Base-by-base conservation (phyloP, 2,113 vertebrate species). In the Mionectes macconnelli region DNA sequence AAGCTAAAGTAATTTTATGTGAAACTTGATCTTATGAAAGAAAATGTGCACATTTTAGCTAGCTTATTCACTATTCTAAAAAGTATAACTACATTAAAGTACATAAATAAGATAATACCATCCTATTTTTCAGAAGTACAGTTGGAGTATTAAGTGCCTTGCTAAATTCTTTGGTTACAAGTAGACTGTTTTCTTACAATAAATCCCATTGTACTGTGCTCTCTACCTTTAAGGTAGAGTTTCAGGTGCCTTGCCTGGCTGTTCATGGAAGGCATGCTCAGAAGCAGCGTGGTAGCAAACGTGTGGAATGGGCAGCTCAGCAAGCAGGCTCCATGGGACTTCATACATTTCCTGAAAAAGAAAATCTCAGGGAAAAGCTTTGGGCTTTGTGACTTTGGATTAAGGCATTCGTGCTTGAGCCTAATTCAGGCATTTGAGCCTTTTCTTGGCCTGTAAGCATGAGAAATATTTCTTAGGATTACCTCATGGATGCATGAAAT, bases 1-100 rank as follows among this genome's bases (percentile, higher is more conserved):
- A 94, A 96, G 55, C 78, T 63, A 42, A 5, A 86, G 55, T 59
- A 88, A 92, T 79, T 93, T 94, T 73, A 78, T 76, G 81, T 91
- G 94, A 93, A 94, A 96, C 15, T 72, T 75, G 80, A 94, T 81
- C 91, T 92, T 87, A 85, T 91, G 66, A 96, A 93, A 96, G 84
- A 82, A 94, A 87, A 95, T 68, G 45, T 57, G 37, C 69, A 28
- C 75, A 89, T 79, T 96, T 74, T 72, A 91, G 55, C 67, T 90
- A 85, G 55, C 50, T 89, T 92, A 75, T 45, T 85, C 66, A 45
- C 37, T 82, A 53, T 56, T 91, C 79, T 50, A 14, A 30, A 80
- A 93, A 59, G 12, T 53, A 28, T 53, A 90, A 73, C 55, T 64
- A 44, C 31, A 70, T n/a, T 56, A 42, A 67, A 89, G 33, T 37